Base-by-base conservation (phyloP, 2,113 vertebrate species). In the Xenopus laevis region DNA sequence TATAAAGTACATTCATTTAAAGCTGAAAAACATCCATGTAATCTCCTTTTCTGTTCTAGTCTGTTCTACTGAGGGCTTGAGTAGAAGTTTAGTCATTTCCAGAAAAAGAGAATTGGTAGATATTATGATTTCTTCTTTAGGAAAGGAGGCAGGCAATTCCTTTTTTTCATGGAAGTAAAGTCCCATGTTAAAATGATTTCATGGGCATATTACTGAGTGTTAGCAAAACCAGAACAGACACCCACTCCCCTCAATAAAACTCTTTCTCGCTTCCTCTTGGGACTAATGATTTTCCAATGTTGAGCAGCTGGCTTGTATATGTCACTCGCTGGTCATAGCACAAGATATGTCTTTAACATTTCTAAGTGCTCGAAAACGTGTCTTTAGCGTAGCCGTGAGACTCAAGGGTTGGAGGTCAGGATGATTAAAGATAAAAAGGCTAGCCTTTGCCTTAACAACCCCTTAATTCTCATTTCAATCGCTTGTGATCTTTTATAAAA, bases 161-260 rank as follows among this genome's bases (percentile, higher is more conserved):
- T 23, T 58, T 66, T 74, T 23, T 74, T 76, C 77, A 65, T 65
- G 72, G 79, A n/a, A 57, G 18, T 40, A 71, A 75, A 80, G 75
- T 80, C 78, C 77, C 72, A 65, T 55, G 18, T 79, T 81, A 71
- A 72, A 81, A 79, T 85, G 81, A 81, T 82, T 85, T 82, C 81
- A 79, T 79, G 80, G 75, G 53, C 84, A 79, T 61, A 58, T 85
- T 79, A 81, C 74, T 68, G 77, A 81, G 83, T 81, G 81, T 84
- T 80, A 79, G 80, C 78, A 78, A 85, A 82, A 82, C 71, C 69
- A 83, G 82, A 86, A 79, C 84, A 87, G 84, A 85, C 80, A 81
- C 80, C 81, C 82, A 74, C 71, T 81, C 74, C 30, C 0, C 5
- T 77, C 79, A 82, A 58, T 87, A 83, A 86, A 82, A 82, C 68